phyloP scores from a whole-genome alignment of 2,888 invertebrate species.

The Meandrusa payeni region DNA sequence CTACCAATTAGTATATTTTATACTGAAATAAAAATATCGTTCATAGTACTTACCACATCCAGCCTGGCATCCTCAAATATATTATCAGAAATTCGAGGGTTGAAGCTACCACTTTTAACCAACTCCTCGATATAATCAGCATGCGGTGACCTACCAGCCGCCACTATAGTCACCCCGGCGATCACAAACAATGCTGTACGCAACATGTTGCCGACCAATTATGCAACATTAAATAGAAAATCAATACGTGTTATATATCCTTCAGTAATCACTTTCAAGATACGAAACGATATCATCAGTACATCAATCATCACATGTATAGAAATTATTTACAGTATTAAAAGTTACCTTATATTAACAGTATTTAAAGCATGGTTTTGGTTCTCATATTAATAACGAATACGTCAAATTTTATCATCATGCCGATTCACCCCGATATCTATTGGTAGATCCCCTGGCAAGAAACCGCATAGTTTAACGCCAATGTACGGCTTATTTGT shows the following conservation, averaged over 20 bases:
- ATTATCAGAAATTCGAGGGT: conserved; percentile 36
- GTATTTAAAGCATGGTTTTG: too few relatives aligned
- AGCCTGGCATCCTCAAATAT: conserved; percentile 47
- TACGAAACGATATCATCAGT: conserved; percentile 3
- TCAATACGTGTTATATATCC: conserved; percentile 5
- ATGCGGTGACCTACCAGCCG: conserved; percentile 44
- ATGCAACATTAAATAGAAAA: background rate
- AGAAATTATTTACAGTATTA: background rate
- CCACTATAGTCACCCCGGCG: conserved; percentile 19
- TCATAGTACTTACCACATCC: conserved; percentile 45
- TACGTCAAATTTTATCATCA: too few relatives aligned
- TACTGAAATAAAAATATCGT: too few relatives aligned
- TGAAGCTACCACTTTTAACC: conserved; percentile 27
- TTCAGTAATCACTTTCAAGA: background rate
- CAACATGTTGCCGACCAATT: conserved; percentile 4
- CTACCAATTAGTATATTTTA: too few relatives aligned
- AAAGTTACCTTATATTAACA: background rate
- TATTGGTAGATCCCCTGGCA: too few relatives aligned
- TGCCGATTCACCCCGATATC: too few relatives aligned
- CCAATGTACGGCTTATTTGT: too few relatives aligned
- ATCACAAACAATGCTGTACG: conserved; percentile 1
- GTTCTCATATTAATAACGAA: too few relatives aligned
- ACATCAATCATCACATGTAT: background rate
- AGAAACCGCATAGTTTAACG: too few relatives aligned
- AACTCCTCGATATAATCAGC: conserved; percentile 40